phyloP scores from a whole-genome alignment of 2,113 vertebrate species.

The cat (Felis catus) region DNA sequence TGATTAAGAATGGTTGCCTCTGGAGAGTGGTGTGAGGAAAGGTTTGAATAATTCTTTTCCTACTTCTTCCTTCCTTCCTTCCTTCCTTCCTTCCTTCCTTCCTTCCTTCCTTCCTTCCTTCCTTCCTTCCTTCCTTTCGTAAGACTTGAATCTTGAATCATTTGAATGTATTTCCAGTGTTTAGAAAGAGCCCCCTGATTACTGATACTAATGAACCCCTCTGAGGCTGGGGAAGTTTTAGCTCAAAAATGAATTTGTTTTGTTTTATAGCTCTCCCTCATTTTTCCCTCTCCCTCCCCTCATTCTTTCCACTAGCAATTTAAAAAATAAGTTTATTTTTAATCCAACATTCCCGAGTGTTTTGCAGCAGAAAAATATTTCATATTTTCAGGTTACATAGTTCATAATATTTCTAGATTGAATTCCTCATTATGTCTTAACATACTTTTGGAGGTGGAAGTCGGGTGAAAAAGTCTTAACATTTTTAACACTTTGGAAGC shows the following conservation, averaged over 20 bases:
- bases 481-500: neutral
- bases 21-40: neutral
- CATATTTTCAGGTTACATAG: neutral
- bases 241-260: neutral
- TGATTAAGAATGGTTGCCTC: neutral
- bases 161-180: neutral
- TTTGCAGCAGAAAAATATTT: slow-evolving; percentile 9
- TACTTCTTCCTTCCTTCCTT: neutral
- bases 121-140: too few species aligned
- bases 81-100: too few species aligned
- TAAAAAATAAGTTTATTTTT: slow-evolving; percentile 15
- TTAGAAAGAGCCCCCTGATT: neutral
- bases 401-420: neutral
- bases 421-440: neutral
- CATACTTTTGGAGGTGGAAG: neutral
- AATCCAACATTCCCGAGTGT: neutral
- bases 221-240: neutral
- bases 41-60: neutral
- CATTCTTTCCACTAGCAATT: neutral
- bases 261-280: neutral
- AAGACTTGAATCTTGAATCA: neutral
- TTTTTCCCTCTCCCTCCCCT: neutral
- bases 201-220: neutral
- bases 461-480: neutral
- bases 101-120: too few species aligned